Conservation (phyloP, 2,888 invertebrate genomes). For the Meiosimyza decipiens region DNA sequence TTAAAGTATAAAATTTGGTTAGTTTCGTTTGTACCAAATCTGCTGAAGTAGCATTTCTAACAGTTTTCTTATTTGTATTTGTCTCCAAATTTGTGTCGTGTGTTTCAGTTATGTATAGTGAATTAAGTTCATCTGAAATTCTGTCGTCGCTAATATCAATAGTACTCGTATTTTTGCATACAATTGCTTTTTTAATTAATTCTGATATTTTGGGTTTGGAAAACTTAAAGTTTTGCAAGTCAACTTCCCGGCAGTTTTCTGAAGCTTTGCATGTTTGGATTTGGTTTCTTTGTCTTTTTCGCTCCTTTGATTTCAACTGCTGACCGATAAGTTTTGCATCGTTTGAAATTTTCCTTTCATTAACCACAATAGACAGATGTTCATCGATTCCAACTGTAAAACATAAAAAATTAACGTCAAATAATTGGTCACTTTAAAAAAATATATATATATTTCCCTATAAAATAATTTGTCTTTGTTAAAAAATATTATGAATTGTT, state of each 20-base stretch:
- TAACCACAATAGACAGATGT: slow-evolving; percentile 38
- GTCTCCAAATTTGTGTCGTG: no score
- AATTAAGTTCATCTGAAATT: not conserved
- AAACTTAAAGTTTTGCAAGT: slow-evolving; percentile 32
- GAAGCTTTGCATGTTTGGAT: slow-evolving; percentile 17
- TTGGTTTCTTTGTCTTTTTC: slow-evolving; percentile 36
- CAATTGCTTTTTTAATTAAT: not conserved
- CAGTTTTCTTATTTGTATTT: not conserved
- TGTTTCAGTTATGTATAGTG: not conserved
- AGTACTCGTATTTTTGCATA: not conserved
- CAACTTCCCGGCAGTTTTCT: not conserved
- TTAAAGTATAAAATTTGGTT: slow-evolving; percentile 28
- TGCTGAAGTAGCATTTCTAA: not conserved
- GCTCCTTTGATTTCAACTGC: slow-evolving; percentile 6
- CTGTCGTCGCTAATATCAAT: not conserved
- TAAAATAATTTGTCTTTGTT: no score
- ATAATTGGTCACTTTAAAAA: no score
- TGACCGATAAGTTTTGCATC: not conserved
- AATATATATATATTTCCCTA: no score
- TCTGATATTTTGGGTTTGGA: slow-evolving; percentile 33
- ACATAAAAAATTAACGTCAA: slow-evolving; percentile 14
- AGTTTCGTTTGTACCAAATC: slow-evolving; percentile 31
- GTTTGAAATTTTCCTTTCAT: slow-evolving; percentile 21
- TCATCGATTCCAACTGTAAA: slow-evolving; percentile 46
- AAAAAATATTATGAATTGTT: no score